Conservation (phyloP, 2,888 invertebrate species). For the Microdon myrmicae region DNA sequence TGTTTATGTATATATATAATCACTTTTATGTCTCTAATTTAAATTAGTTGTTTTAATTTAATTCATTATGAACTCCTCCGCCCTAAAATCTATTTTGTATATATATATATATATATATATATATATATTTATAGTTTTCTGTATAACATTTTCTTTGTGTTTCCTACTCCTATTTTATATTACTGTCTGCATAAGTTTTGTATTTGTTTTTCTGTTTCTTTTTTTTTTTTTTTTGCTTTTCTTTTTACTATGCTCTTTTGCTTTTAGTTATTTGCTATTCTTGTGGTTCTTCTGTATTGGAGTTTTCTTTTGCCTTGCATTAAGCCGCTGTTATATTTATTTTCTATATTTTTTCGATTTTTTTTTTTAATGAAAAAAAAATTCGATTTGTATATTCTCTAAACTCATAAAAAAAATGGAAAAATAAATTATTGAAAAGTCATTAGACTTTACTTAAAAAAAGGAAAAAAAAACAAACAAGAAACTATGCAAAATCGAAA, state of each 20-base stretch:
- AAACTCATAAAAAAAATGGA: too few relatives aligned
- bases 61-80: conserved; percentile 37
- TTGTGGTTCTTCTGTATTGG: conserved; percentile 26
- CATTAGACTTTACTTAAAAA: too few relatives aligned
- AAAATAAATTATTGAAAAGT: too few relatives aligned
- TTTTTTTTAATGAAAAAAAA: conserved; percentile 33
- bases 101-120: conserved; percentile 43
- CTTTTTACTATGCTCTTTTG: conserved; percentile 14
- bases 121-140: conserved; percentile 54
- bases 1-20: conserved; percentile 43
- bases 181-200: conserved; percentile 3
- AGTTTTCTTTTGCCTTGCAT: conserved; percentile 23
- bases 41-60: conserved; percentile 48
- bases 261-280: conserved; percentile 32
- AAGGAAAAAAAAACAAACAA: too few relatives aligned
- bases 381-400: conserved; percentile 17
- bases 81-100: conserved; percentile 44
- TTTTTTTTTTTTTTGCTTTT: conserved; percentile 40
- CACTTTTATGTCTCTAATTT: conserved; percentile 47
- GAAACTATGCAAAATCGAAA: too few relatives aligned
- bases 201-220: conserved; percentile 18
- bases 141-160: conserved; percentile 66
- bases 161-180: conserved; percentile 54
- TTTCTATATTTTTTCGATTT: conserved; percentile 24
- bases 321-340: conserved; percentile 19